These are phyloP conservation scores for Penaeus vannamei DNA, from an alignment of 1,140 invertebrate species.

Conservation along the genomic window DNA sequence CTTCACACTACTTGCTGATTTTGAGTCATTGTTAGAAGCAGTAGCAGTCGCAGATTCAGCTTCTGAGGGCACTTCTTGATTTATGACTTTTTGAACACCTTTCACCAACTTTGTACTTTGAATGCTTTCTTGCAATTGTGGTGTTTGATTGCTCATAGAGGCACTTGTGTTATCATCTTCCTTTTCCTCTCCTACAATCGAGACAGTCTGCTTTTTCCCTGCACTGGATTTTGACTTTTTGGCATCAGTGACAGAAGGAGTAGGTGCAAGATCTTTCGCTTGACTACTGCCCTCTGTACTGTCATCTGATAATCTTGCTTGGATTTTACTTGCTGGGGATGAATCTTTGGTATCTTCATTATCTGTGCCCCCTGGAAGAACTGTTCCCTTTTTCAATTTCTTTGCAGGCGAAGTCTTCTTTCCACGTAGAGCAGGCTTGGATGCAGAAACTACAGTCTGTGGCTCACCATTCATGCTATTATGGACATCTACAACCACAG, in stretches of 20 bases:
- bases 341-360: constrained; percentile 17
- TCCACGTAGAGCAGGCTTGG: constrained; percentile 57
- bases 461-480: constrained; percentile 68
- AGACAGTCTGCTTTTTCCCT: constrained; percentile 23
- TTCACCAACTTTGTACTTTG: constrained; percentile 58
- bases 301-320: not conserved
- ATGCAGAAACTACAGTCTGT: constrained; percentile 61
- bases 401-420: constrained; percentile 57
- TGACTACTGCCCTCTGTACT: not conserved
- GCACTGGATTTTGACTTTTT: constrained; percentile 39
- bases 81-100: constrained; percentile 31
- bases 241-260: not conserved
- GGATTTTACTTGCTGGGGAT: not conserved
- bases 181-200: not conserved
- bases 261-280: not conserved
- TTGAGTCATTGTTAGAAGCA: constrained; percentile 10
- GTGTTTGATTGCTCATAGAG: constrained; percentile 57
- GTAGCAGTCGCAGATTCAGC: constrained; percentile 34
- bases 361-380: not conserved
- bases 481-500: constrained; percentile 67
- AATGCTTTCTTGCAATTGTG: constrained; percentile 29
- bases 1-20: constrained; percentile 1
- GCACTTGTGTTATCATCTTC: constrained; percentile 51
- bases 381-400: constrained; percentile 8
- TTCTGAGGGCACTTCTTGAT: constrained; percentile 43